Evolutionary conservation across 2,888 invertebrate species (phyloP), one percentile per base, ranked within the genome.

Genomic region (Troides aeacus): DNA sequence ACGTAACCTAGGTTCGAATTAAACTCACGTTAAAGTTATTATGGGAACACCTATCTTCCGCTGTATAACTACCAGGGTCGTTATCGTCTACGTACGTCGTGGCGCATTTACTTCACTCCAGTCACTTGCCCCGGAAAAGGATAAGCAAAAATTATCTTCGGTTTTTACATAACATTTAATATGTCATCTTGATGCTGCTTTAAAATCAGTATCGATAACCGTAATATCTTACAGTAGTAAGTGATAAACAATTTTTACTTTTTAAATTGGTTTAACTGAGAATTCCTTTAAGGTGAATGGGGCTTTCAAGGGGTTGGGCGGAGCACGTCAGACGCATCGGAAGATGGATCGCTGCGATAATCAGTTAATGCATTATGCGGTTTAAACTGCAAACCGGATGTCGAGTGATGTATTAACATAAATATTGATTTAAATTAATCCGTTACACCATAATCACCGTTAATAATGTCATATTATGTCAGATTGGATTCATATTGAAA

Each of bases 281-380:
- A 58, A 57, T 50, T 64, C 50, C 68, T 66, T 64, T 62, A 64
- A 73, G 74, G 73, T 72, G 72, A 76, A 76, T 76, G 77, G 71
- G 71, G 74, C 74, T 73, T 72, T 73, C 73, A 81, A 83, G 85
- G 81, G 81, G 83, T 76, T 80, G 81, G 85, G 85, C 78, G 84
- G 82, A 83, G 84, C 83, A 75, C 78, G 82, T 80, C 79, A 79
- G 83, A 84, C 85, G 82, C 86, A 85, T 84, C 78, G 77, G 81
- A 90, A 90, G 90, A 90, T 86, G 86, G 89, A 90, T 90, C 79
- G 87, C 77, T 76, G 79, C 78, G 77, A 86, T 89, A 91, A 90
- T 90, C 89, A 90, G 91, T 86, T 89, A 90, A 90, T 90, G 90
- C 86, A 87, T 89, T 89, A 89, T 88, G 85, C 85, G 84, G 85